Conservation (phyloP, 2,888 invertebrate genomes). For the Limenitis camilla region DNA sequence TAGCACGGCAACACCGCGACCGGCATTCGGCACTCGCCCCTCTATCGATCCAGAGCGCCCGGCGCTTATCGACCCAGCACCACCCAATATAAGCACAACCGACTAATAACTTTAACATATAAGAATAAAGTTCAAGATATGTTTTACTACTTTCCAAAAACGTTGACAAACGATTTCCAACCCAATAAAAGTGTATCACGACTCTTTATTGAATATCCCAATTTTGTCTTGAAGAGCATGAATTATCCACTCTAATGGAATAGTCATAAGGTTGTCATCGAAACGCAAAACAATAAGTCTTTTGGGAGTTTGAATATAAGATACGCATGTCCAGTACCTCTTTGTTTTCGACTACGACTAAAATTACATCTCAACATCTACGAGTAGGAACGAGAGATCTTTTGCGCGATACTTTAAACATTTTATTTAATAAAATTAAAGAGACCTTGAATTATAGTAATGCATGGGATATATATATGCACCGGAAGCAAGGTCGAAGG, state of each 20-base stretch:
- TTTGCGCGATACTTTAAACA: neutral
- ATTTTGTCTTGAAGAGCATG: constrained; percentile 43
- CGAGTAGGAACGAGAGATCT: neutral
- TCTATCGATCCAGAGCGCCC: constrained; percentile 58
- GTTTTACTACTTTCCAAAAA: constrained; percentile 26
- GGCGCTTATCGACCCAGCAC: constrained; percentile 61
- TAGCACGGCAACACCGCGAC: constrained; percentile 33
- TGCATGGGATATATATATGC: constrained; percentile 28
- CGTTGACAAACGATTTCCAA: constrained; percentile 48
- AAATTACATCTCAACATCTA: neutral
- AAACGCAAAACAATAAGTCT: constrained; percentile 40
- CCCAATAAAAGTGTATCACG: constrained; percentile 52
- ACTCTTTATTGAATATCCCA: constrained; percentile 46
- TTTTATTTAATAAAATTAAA: neutral
- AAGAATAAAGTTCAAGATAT: constrained; percentile 36
- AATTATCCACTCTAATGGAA: constrained; percentile 58
- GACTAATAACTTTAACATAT: constrained; percentile 55
- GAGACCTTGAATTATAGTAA: constrained; percentile 9
- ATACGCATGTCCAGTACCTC: constrained; percentile 62
- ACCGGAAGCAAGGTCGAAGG: constrained; percentile 64
- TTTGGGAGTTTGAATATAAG: constrained; percentile 44
- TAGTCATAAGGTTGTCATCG: constrained; percentile 49
- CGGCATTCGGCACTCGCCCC: constrained; percentile 30
- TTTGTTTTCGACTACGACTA: constrained; percentile 28
- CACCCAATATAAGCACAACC: constrained; percentile 43